A percentile compares a stretch with the other conserved stretches of the same genome.
These are phyloP conservation scores for Leucosticte australis DNA, from an alignment of 2,113 vertebrate species.

Conservation along the genomic window DNA sequence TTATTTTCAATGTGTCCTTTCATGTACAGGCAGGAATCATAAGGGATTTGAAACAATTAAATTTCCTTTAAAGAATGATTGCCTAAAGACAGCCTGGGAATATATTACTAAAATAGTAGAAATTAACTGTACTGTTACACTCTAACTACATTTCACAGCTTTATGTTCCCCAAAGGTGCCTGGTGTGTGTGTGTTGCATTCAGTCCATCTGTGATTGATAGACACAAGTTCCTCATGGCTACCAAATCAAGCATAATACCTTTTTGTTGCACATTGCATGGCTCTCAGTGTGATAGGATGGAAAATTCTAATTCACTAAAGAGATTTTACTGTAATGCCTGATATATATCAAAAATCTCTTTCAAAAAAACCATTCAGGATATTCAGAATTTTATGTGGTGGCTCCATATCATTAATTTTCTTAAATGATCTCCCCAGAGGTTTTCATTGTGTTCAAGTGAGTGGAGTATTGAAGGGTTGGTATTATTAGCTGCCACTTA, in stretches of 20 bases:
- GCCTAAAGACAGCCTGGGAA: constrained; percentile 43
- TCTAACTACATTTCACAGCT: constrained; percentile 29
- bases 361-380: background rate
- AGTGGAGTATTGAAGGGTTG: background rate
- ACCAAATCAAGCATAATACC: constrained; percentile 19
- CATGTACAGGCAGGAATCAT: background rate
- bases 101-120: constrained; percentile 24
- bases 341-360: background rate
- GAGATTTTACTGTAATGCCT: background rate
- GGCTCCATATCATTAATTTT: background rate
- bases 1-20: background rate
- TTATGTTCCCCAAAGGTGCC: constrained; percentile 36
- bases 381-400: background rate
- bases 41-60: constrained; percentile 40
- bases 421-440: background rate
- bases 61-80: constrained; percentile 39
- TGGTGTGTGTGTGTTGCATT: background rate
- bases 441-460: background rate
- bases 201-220: constrained; percentile 37
- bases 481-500: background rate
- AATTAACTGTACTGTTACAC: constrained; percentile 11
- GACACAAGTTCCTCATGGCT: constrained; percentile 18
- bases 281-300: background rate
- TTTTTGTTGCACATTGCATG: background rate
- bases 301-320: constrained; percentile 25